Percentiles rank a stretch among this genome's conserved stretches.
Evolutionary conservation across 2,797 vertebrate genomes (phyloP).

Genomic region (Sandelia bainsii): DNA sequence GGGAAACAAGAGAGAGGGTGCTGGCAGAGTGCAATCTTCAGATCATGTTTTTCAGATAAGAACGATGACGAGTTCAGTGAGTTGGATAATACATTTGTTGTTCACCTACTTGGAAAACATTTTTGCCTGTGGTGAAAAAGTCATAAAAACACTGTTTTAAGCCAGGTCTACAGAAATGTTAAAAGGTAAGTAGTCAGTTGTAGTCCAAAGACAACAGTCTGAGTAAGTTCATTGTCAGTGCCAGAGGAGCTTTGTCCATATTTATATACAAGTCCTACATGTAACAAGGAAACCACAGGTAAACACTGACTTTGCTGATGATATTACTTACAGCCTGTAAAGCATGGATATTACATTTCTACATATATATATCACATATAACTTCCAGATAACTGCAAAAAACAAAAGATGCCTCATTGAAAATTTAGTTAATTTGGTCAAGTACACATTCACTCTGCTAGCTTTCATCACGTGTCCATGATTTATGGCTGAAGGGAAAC

Average conservation of each 20-base stretch:
- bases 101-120: constrained; percentile 56
- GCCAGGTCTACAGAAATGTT: constrained; percentile 28
- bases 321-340: constrained; percentile 8
- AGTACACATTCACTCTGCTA: neutral
- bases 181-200: constrained; percentile 18
- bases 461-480: constrained; percentile 11
- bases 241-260: constrained; percentile 21
- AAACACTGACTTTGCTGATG: constrained; percentile 29
- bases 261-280: neutral
- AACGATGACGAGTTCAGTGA: constrained; percentile 14
- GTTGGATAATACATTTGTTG: constrained; percentile 22
- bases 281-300: constrained; percentile 3
- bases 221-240: constrained; percentile 9
- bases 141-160: constrained; percentile 2
- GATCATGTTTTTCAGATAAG: constrained; percentile 30
- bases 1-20: constrained; percentile 13
- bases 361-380: neutral
- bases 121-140: constrained; percentile 3
- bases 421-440: neutral
- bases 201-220: constrained; percentile 45
- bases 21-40: neutral
- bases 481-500: constrained; percentile 14
- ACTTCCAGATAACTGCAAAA: neutral
- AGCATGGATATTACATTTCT: neutral
- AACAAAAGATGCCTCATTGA: neutral